phyloP scores from a whole-genome alignment of 2,888 invertebrate genomes.

The Lydus trimaculatus region DNA sequence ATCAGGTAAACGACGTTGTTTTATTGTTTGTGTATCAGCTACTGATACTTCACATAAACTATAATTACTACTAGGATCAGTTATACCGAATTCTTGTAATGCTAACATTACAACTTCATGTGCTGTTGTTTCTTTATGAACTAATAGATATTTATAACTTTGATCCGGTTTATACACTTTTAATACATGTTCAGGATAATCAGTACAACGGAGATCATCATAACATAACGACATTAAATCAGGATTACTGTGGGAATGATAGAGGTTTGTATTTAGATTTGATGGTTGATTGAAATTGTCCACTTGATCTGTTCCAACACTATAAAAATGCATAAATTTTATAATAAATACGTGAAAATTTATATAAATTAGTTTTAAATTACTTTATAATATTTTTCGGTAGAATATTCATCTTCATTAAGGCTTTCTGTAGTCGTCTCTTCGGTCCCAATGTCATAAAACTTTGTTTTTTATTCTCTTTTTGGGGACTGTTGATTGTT shows the following conservation, averaged over 20 bases:
- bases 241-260: conserved; percentile 89
- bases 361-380: conserved; percentile 7
- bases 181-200: conserved; percentile 96
- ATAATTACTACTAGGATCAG: conserved; percentile 93
- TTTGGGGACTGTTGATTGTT: conserved; percentile 71
- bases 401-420: conserved; percentile 89
- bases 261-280: conserved; percentile 70
- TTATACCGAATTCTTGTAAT: conserved; percentile 94
- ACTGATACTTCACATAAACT: conserved; percentile 96
- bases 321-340: conserved; percentile 40
- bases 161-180: conserved; percentile 97
- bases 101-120: conserved; percentile 97
- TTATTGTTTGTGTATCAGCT: conserved; percentile 94
- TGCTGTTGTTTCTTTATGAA: conserved; percentile 91
- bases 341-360: conserved; percentile 18
- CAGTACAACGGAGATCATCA: conserved; percentile 79
- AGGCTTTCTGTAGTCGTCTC: conserved; percentile 81
- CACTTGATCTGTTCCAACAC: conserved; percentile 65
- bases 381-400: conserved; percentile 78
- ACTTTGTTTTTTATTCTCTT: conserved; percentile 66
- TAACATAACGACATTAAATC: conserved; percentile 84
- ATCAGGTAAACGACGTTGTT: conserved; percentile 94
- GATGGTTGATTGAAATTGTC: conserved; percentile 66
- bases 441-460: conserved; percentile 92
- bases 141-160: conserved; percentile 95